These are phyloP conservation scores for Lipotes vexillifer DNA, from an alignment of 2,113 vertebrate species.

Conservation along the genomic window DNA sequence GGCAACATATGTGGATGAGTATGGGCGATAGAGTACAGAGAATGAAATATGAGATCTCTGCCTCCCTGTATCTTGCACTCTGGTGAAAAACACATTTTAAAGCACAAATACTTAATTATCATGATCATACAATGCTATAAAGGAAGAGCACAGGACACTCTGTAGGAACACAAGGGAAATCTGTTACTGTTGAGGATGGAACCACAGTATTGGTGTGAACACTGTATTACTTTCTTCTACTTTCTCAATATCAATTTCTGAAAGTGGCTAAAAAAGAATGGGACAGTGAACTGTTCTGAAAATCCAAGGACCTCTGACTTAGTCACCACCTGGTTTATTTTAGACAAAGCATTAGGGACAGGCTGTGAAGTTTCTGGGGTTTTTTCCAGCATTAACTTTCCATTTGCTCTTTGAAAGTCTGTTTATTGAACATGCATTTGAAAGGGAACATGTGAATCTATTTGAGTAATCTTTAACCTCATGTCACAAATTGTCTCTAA, in stretches of 20 bases:
- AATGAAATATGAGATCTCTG: not conserved
- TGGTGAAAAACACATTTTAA: not conserved
- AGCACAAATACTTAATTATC: too few species aligned
- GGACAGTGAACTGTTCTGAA: not conserved
- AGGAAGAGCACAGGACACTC: fast-evolving
- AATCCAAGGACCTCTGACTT: not conserved
- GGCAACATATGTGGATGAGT: not conserved
- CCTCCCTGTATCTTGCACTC: not conserved
- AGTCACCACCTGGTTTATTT: not conserved
- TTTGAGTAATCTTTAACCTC: not conserved
- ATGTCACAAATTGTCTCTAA: not conserved
- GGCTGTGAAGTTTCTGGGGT: not conserved
- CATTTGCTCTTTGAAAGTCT: not conserved
- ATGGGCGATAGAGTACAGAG: not conserved
- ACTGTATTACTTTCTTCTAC: fast-evolving
- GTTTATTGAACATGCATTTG: not conserved
- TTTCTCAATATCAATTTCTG: not conserved
- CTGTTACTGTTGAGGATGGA: not conserved
- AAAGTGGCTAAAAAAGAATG: not conserved
- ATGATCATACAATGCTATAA: fast-evolving
- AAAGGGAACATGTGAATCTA: not conserved
- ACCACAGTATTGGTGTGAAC: fast-evolving
- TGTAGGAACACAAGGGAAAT: not conserved
- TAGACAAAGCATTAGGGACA: not conserved
- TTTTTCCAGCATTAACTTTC: not conserved